A percentile compares a stretch with the other conserved stretches of the same genome.
Conservation (phyloP, 2,113 vertebrate species). For the Himantopus leucocephalus region DNA sequence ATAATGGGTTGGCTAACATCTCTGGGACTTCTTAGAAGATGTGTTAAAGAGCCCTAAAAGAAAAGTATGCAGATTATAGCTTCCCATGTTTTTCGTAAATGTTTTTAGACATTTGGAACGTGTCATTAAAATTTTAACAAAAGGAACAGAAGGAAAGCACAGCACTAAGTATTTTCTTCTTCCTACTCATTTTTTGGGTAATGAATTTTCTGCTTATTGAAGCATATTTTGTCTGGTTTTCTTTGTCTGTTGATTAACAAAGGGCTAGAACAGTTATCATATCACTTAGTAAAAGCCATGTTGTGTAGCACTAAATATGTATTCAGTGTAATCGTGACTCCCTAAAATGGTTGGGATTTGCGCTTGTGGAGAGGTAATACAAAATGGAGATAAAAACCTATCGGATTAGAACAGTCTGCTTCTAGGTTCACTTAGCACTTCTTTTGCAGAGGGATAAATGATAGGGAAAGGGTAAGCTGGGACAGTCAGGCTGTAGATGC, state of each 20-base stretch:
- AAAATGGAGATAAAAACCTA: not conserved
- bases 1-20: constrained; percentile 61
- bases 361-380: not conserved
- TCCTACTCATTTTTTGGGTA: not conserved
- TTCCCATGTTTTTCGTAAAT: constrained; percentile 15
- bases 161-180: not conserved
- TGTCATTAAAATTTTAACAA: not conserved
- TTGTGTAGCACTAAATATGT: not conserved
- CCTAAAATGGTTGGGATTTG: not conserved
- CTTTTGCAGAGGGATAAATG: not conserved
- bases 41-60: constrained; percentile 33
- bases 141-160: not conserved
- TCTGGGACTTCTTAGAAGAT: constrained; percentile 39
- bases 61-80: constrained; percentile 1
- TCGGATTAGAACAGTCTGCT: not conserved
- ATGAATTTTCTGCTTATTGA: constrained; percentile 3
- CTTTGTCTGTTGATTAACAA: not conserved
- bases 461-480: not conserved
- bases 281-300: not conserved
- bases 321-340: not conserved
- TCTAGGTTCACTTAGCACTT: not conserved
- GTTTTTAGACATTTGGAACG: not conserved
- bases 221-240: not conserved
- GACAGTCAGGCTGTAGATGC: not conserved
- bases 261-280: not conserved